Conservation (phyloP, 1,140 invertebrate species). For the Caerostris darwini region DNA sequence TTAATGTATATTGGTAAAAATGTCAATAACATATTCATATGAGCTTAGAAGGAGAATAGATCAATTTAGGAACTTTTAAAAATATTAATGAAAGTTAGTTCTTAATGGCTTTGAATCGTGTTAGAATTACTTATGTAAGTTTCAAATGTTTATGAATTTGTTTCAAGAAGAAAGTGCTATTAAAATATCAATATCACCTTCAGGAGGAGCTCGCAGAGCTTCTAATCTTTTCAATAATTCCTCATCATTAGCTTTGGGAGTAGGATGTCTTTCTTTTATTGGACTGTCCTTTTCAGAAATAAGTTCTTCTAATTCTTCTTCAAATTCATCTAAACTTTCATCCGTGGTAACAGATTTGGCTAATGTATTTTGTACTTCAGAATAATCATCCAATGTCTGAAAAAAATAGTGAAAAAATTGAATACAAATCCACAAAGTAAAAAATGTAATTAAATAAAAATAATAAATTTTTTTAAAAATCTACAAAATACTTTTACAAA, state of each 20-base stretch:
- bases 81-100: too few species aligned
- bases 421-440: not conserved
- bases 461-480: too few species aligned
- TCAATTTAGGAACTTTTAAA: too few species aligned
- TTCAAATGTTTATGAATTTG: too few species aligned
- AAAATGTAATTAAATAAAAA: not conserved
- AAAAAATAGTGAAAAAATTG: not conserved
- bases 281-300: conserved; percentile 23
- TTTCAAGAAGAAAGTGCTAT: too few species aligned
- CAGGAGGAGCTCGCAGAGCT: conserved; percentile 53
- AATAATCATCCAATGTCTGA: conserved; percentile 60
- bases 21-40: too few species aligned
- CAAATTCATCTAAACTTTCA: conserved; percentile 67
- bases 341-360: conserved; percentile 23
- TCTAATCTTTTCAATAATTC: conserved; percentile 52
- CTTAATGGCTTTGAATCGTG: too few species aligned
- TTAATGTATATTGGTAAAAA: too few species aligned
- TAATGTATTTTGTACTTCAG: conserved; percentile 60
- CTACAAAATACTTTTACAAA: too few species aligned
- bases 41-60: too few species aligned
- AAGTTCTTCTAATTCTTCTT: conserved; percentile 51
- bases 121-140: too few species aligned
- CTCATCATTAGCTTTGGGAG: conserved; percentile 20
- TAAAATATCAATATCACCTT: conserved; percentile 18
- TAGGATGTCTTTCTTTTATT: not conserved